These are phyloP conservation scores for Forpus xanthops DNA, from an alignment of 2,797 vertebrate species.

Conservation along the genomic window DNA sequence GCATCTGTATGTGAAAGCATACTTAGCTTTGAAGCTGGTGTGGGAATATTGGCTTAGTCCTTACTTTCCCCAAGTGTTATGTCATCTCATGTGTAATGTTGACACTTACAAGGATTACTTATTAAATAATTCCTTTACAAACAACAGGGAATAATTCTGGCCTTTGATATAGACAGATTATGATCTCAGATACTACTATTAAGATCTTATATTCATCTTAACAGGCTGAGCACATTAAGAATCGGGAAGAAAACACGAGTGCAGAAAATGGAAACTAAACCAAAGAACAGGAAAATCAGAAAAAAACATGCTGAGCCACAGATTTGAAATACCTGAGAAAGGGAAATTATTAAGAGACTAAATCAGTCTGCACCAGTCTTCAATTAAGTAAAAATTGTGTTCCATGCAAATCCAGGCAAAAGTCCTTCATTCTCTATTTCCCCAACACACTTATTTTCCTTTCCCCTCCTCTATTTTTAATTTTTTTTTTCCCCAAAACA, in stretches of 20 bases:
- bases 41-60: constrained; percentile 70
- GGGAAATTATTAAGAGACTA: constrained; percentile 36
- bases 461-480: not conserved
- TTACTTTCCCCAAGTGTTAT: constrained; percentile 69
- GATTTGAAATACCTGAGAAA: constrained; percentile 34
- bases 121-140: constrained; percentile 76
- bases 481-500: not conserved
- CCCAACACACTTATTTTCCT: not conserved
- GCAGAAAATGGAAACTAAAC: constrained; percentile 43
- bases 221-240: constrained; percentile 47
- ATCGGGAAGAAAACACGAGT: constrained; percentile 15
- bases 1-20: constrained; percentile 55
- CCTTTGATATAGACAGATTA: constrained; percentile 73
- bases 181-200: constrained; percentile 61
- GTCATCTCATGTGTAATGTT: constrained; percentile 66
- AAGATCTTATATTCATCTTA: constrained; percentile 42
- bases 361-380: constrained; percentile 5
- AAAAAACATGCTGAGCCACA: constrained; percentile 44
- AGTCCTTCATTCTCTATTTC: not conserved
- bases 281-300: constrained; percentile 20
- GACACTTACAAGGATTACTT: constrained; percentile 71
- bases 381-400: constrained; percentile 37
- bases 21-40: constrained; percentile 69
- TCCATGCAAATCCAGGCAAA: not conserved
- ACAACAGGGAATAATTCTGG: constrained; percentile 69